Base-by-base conservation (phyloP, 1,140 invertebrate genomes). In the Cardiocondyla obscurior region DNA sequence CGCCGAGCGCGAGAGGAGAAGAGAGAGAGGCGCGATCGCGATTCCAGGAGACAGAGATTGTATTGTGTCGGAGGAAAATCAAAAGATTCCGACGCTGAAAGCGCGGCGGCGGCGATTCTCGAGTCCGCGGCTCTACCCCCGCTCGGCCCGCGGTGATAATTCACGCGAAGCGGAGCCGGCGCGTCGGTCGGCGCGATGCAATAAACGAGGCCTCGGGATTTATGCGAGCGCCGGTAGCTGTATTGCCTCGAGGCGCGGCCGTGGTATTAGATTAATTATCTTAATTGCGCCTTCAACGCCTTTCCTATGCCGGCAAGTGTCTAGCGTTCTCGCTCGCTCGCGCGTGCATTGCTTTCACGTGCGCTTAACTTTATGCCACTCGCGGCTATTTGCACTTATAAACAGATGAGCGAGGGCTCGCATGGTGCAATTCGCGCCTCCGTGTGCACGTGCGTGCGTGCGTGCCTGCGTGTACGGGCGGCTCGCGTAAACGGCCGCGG, bases 221-320 rank as follows among this genome's bases (percentile, higher is more conserved):
- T 73, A 81, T 82, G 83, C 67, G 57, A 64, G 70, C 36, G 57
- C 30, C 81, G 73, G 81, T 83, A 83, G 72, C 72, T 5, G 58
- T 39, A 83, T 67, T 62, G 81, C 72, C 58, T 12, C 46, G 58
- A 83, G 81, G 73, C 42, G 58, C 44, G 46, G 72, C 44, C 58
- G 72, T 77, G 85, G 89, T 86, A 93, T 91, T 90, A 91, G 90
- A 93, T 92, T 91, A 90, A 92, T 93, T 92, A 92, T 90, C 92
- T 93, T 92, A 92, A 93, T 93, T 91, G 89, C 89, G 76, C 88
- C 89, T 70, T 88, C 85, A 88, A 90, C 90, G 91, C 91, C 87
- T 91, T 87, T 90, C 82, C 72, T 87, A 88, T 79, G 58, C 57
- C 57, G 77, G 51, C 77, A 16, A 72, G 77, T 46, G 42, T 70